Base-by-base conservation (phyloP, 2,797 vertebrate genomes). In the Hylomyscus alleni region DNA sequence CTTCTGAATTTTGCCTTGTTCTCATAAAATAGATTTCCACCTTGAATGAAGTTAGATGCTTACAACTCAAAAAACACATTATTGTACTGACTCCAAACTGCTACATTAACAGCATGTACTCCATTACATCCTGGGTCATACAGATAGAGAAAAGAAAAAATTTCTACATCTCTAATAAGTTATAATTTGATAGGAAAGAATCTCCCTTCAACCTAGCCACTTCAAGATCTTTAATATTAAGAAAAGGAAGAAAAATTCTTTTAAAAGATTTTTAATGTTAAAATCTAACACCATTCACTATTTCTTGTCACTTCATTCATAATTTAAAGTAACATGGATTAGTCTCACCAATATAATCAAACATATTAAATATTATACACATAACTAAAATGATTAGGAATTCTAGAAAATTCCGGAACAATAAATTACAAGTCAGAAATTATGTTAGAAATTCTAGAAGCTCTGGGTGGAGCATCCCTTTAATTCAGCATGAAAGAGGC, bases 361-460 rank as follows among this genome's bases (percentile, higher is more conserved):
- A 83, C 26, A 47, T 50, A 75, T 50, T 47, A 91, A 81, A 87
- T 90, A 88, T 3, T 10, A 2, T 22, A 40, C 50, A 85, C 47
- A 91, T 24, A 89, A n/a, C 13, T 72, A 62, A 92, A 95, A 94
- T 87, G 40, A 86, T 6, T 12, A 89, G 89, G 37, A 91, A 72
- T 84, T 80, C 9, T 54, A 91, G 19, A 91, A 92, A 94, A 78
- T 40, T 94, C 29, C 22, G 83, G 50, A 86, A 96, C 75, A 9
- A 44, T 80, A 95, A 93, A 89, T 92, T 93, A 65, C 47, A 89
- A 93, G 20, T n/a, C 69, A 94, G 89, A 93, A 3, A 78, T 44
- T 91, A 77, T 31, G 90, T 86, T 83, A 73, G 85, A 92, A 97
- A 89, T 22, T n/a, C 56, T n/a, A 77, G 15, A 72, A 54, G 12